Evolutionary conservation across 2,888 invertebrate species (phyloP), one percentile per base, ranked within the genome.

Genomic region (Lasioglossum calceatum): DNA sequence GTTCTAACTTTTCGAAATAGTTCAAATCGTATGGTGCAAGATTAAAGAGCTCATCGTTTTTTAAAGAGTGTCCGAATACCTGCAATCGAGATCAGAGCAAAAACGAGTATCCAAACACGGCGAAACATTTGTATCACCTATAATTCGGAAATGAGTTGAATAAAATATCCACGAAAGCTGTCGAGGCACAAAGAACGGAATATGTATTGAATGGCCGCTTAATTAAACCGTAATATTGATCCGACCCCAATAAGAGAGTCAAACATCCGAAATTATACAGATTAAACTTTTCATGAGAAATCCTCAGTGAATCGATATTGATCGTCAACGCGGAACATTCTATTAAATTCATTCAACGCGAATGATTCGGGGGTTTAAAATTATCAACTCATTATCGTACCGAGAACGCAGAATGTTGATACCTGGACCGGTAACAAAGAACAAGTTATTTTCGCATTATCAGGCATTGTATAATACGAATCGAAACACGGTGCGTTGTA

Each of bases 381-480:
- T 54, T n/a, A 19, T 39, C 54, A 3, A 19, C 23, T 27, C 42
- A 19, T 75, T 16, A 44, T 67, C 77, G 32, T n/a, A 4, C 19
- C 42, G 44, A 16, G 8, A 47, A 39, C 23, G 4, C 14, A 23
- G 7, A 16, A 16, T 23, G 32, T 12, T 70, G 39, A 64, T n/a
- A 75, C 7, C 16, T 23, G 16, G 0, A 1, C 23, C 10, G 54
- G 44, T 77, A 42, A 70, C 61, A 80, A 70, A 44, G 76, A 67
- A 73, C 77, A 16, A 23, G 42, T 39, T 75, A 50, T 79, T 75
- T 78, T 83, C 54, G 27, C 39, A 19, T 76, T 82, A 74, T 77
- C 82, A 44, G 50, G 64, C 32, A 71, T 47, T 44, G 76, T 79
- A 39, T 27, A 27, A 27, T 27, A 27, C 64, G 67, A n/a, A 47